A percentile compares a stretch with the other conserved stretches of the same genome.
These are phyloP conservation scores for Pachymerium ferrugineum DNA, from an alignment of 2,888 invertebrate genomes.

Conservation along the genomic window DNA sequence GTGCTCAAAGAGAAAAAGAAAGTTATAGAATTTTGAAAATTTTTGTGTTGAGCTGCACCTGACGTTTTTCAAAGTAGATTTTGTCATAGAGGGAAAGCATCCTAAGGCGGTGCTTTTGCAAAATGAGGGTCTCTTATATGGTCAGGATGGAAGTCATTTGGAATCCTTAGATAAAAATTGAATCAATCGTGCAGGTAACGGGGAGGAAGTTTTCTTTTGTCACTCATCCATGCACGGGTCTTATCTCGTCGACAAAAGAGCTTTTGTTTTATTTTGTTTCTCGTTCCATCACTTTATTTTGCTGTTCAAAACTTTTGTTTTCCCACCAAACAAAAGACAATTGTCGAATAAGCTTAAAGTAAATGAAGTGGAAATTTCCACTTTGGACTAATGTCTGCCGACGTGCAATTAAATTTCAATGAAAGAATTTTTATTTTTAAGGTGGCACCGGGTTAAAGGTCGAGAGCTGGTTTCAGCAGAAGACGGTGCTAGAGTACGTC, in stretches of 20 bases:
- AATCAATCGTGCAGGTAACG: slow-evolving; percentile 1
- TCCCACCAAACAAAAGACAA: neutral
- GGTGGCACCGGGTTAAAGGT: slow-evolving; percentile 35
- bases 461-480: slow-evolving; percentile 33
- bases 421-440: neutral
- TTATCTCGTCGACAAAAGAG: neutral
- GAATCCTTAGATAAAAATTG: slow-evolving; percentile 3
- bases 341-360: no score
- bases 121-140: neutral
- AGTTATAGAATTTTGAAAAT: no score
- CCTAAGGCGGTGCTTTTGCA: slow-evolving; percentile 4
- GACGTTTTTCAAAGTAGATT: neutral
- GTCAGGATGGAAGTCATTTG: neutral
- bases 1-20: no score
- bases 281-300: neutral
- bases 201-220: neutral
- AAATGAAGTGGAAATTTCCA: no score
- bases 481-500: slow-evolving; percentile 36
- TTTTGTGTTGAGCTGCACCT: neutral
- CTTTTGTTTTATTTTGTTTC: neutral
- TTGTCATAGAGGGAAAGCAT: neutral
- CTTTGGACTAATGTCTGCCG: no score
- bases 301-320: neutral
- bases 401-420: no score
- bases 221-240: neutral